A percentile compares a stretch with the other conserved stretches of the same genome.
Evolutionary conservation across 2,797 vertebrate species (phyloP).

Genomic region (Masticophis lateralis): DNA sequence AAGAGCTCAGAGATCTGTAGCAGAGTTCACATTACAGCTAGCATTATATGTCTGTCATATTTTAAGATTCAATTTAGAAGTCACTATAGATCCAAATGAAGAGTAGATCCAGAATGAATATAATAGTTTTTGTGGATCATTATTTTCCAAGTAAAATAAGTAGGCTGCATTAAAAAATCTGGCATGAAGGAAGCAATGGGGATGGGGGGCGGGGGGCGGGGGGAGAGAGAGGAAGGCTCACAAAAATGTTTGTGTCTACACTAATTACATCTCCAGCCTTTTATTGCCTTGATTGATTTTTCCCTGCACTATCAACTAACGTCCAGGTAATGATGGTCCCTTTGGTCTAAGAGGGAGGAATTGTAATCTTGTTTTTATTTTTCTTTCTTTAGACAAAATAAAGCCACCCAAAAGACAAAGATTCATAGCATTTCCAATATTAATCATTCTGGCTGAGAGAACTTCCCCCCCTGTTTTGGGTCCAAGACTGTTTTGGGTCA

Average conservation of each 20-base stretch:
- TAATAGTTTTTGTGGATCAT: neutral
- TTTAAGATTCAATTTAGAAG: neutral
- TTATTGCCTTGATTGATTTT: neutral
- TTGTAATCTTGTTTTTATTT: neutral
- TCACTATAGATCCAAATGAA: neutral
- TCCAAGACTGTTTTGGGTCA: neutral
- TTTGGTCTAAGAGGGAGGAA: rapidly evolving
- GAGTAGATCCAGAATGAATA: neutral
- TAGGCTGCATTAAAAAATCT: neutral
- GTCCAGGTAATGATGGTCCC: neutral
- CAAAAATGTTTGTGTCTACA: neutral
- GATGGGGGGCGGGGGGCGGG: too few relatives aligned
- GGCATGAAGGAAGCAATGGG: neutral
- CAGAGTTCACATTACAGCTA: neutral
- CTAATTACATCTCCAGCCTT: slow-evolving; percentile 1
- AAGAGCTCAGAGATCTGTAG: neutral
- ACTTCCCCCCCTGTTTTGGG: neutral
- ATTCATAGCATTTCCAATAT: rapidly evolving
- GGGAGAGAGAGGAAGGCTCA: neutral
- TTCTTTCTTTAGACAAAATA: neutral
- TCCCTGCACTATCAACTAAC: rapidly evolving
- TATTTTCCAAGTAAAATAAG: neutral
- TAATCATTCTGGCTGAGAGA: rapidly evolving
- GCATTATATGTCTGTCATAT: neutral
- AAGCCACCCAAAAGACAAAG: neutral